Evolutionary conservation across 2,888 invertebrate species (phyloP), one percentile per base, ranked within the genome.

Genomic region (Xestia rhomboidea): DNA sequence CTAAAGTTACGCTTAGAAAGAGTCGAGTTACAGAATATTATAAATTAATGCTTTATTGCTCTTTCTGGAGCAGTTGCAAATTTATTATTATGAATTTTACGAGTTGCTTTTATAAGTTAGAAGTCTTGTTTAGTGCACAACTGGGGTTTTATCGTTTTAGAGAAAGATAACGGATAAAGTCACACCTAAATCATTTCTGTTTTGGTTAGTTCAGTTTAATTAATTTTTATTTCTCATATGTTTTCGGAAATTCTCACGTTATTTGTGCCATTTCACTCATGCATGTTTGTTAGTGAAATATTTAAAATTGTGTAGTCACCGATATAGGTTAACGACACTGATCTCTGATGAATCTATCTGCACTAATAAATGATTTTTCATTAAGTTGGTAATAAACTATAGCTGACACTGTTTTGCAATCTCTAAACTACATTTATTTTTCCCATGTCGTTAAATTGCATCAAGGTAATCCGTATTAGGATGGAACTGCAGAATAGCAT

Each of bases 391-490:
- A 21, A 21, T 49, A 49, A 49, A 49, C 49, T 21, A 21, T 49
- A 49, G 21, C 49, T n/a, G 54, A 54, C 57, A 27, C 27, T 13
- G 27, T 57, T 57, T 27, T 15, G 27, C 57, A 27, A 57, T 27
- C 27, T 57, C 15, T 27, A 24, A 63, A 38, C n/a, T 38, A n/a
- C 34, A 68, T 71, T 24, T 49, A n/a, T 21, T 71, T 44, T 44
- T n/a, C 30, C 34, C 60, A 34, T 49, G 54, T 44, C 73, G 13
- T 63, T 64, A 68, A 69, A 74, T 63, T 44, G 27, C 66, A 49
- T 46, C 67, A 46, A 64, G 62, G 68, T 76, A 78, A 41, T 71
- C 75, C 75, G 63, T 77, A 86, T 64, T 63, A 44, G 15, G n/a
- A n/a, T n/a, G n/a, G 63, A 63, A 71, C 44, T 63, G n/a, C n/a